Conservation (phyloP, 1,140 invertebrate species). For the Drosophila grimshawi region DNA sequence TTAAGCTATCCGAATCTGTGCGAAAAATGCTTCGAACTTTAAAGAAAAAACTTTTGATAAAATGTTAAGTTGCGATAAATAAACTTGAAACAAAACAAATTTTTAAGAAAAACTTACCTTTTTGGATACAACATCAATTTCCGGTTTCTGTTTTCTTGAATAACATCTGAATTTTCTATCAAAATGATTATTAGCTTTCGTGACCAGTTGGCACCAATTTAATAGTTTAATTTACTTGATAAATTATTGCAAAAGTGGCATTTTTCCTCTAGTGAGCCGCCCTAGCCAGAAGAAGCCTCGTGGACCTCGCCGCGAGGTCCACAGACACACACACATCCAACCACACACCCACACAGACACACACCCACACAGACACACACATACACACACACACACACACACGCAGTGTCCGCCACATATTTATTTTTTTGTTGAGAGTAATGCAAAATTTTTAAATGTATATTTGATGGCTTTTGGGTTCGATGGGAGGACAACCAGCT, state of each 20-base stretch:
- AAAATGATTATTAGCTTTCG: too few relatives aligned
- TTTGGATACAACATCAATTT: too few relatives aligned
- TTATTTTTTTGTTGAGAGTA: conserved; percentile 11
- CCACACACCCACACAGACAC: conserved; percentile 13
- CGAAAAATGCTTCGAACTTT: too few relatives aligned
- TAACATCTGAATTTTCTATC: too few relatives aligned
- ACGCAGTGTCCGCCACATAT: not conserved
- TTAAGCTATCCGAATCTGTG: too few relatives aligned
- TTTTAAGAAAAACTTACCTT: too few relatives aligned
- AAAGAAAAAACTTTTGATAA: too few relatives aligned
- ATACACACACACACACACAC: conserved; percentile 24
- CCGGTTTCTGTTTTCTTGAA: too few relatives aligned
- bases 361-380: conserved; percentile 15
- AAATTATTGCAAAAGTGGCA: not conserved
- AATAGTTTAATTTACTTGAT: not conserved
- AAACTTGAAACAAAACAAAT: too few relatives aligned
- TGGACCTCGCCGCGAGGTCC: not conserved
- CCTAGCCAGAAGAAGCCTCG: not conserved
- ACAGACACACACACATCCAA: not conserved
- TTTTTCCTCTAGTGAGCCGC: not conserved
- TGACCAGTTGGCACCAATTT: too few relatives aligned
- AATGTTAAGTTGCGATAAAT: too few relatives aligned
- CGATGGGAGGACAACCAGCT: conserved; percentile 27
- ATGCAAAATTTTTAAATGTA: conserved; percentile 55
- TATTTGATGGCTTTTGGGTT: conserved; percentile 69